Conservation (phyloP, 2,113 vertebrate species). For the Accipiter cooperii region DNA sequence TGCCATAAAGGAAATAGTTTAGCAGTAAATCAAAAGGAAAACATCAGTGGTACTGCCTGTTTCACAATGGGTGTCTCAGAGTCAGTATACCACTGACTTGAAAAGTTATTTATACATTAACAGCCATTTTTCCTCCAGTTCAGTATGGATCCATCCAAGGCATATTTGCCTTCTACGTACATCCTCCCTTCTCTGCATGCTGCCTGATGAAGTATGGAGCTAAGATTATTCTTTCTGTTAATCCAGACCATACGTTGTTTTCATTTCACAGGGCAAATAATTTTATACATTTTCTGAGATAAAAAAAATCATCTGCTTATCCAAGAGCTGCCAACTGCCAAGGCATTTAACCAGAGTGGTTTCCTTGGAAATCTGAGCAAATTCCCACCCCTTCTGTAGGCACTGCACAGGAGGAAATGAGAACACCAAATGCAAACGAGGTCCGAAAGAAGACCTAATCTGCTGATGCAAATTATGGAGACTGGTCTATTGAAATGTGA, state of each 20-base stretch:
- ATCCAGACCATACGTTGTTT: not conserved
- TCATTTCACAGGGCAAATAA: not conserved
- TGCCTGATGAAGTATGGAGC: not conserved
- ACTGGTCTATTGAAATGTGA: not conserved
- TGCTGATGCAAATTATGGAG: not conserved
- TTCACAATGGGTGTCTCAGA: not conserved
- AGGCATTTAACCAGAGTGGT: not conserved
- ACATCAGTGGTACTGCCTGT: not conserved
- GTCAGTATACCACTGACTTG: not conserved
- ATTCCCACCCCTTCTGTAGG: not conserved
- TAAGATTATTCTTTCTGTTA: not conserved
- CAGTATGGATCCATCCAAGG: not conserved
- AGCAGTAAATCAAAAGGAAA: not conserved
- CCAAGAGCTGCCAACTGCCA: not conserved
- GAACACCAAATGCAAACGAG: not conserved
- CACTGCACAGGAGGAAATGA: not conserved
- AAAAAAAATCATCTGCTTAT: not conserved
- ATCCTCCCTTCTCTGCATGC: not conserved
- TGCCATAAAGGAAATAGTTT: not conserved
- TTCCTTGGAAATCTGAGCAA: not conserved
- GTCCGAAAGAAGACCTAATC: not conserved
- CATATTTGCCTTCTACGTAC: not conserved
- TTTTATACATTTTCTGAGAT: not conserved
- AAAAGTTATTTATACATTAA: not conserved
- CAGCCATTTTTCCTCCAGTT: not conserved